Conservation (phyloP, 2,797 vertebrate genomes). For the Fistularia tabacaria region DNA sequence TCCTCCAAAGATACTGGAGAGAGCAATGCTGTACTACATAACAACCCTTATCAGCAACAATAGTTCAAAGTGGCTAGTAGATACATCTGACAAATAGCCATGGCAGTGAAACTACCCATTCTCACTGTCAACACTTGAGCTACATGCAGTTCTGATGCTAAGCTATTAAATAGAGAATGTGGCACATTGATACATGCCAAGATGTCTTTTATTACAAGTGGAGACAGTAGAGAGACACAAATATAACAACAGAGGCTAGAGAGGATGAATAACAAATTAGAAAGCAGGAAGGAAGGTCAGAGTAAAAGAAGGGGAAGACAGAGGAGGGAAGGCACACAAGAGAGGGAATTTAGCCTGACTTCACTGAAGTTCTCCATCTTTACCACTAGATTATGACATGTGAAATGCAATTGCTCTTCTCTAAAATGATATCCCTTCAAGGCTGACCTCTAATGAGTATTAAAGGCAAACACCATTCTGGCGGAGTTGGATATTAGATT, state of each 20-base stretch:
- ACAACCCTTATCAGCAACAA: slow-evolving; percentile 49
- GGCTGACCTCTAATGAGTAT: too few species aligned
- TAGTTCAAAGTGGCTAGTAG: slow-evolving; percentile 48
- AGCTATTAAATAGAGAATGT: slow-evolving; percentile 64
- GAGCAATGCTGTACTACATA: slow-evolving; percentile 41
- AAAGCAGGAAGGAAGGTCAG: too few species aligned
- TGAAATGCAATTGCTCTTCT: too few species aligned
- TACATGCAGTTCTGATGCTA: slow-evolving; percentile 44
- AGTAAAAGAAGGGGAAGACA: not conserved
- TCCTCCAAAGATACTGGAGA: slow-evolving; percentile 31
- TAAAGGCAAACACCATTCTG: too few species aligned
- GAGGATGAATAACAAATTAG: not conserved
- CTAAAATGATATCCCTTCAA: too few species aligned
- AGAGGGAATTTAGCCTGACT: too few species aligned
- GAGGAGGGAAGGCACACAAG: too few species aligned
- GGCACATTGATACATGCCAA: slow-evolving; percentile 48
- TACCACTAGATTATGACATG: too few species aligned
- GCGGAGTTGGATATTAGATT: too few species aligned
- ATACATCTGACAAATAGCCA: slow-evolving; percentile 45
- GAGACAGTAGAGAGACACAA: slow-evolving; percentile 17
- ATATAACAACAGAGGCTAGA: slow-evolving; percentile 3
- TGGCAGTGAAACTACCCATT: slow-evolving; percentile 44
- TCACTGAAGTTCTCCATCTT: too few species aligned
- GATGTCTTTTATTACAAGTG: slow-evolving; percentile 38
- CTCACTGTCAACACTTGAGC: slow-evolving; percentile 37